phyloP scores from a whole-genome alignment of 2,113 vertebrate species.

The Hippocampus guttulatus region DNA sequence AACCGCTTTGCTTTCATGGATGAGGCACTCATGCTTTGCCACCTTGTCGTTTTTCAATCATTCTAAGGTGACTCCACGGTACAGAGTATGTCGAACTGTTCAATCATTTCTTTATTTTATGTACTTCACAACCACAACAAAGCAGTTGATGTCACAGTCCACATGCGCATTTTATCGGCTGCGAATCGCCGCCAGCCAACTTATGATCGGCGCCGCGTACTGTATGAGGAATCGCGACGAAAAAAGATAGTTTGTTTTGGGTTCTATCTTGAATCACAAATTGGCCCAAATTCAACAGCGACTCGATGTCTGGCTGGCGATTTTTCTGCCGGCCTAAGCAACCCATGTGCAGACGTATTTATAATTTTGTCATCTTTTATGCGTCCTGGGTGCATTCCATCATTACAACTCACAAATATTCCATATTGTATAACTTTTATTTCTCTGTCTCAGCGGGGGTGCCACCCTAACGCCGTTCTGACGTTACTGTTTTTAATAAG shows the following conservation, averaged over 20 bases:
- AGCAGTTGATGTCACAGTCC: neutral
- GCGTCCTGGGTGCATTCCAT: neutral
- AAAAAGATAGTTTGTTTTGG: neutral
- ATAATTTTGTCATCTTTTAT: conserved; percentile 7
- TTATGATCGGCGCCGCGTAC: neutral
- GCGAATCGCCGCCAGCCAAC: neutral
- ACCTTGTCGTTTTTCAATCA: too few species aligned
- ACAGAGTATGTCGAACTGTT: too few species aligned
- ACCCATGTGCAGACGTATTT: neutral
- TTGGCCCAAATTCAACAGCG: neutral
- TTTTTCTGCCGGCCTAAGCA: neutral
- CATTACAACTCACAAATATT: neutral
- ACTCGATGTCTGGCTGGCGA: neutral
- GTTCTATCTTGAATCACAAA: conserved; percentile 6
- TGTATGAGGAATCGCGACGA: neutral
- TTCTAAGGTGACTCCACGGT: too few species aligned
- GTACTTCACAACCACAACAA: neutral
- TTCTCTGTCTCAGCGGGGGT: neutral
- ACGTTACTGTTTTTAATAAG: neutral
- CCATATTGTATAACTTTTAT: neutral
- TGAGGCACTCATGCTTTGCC: too few species aligned
- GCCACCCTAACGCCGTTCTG: neutral
- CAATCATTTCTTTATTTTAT: neutral
- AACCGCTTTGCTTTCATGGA: too few species aligned
- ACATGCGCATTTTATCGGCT: neutral